Base-by-base conservation (phyloP, 2,888 invertebrate species). In the Zelleria hepariella region DNA sequence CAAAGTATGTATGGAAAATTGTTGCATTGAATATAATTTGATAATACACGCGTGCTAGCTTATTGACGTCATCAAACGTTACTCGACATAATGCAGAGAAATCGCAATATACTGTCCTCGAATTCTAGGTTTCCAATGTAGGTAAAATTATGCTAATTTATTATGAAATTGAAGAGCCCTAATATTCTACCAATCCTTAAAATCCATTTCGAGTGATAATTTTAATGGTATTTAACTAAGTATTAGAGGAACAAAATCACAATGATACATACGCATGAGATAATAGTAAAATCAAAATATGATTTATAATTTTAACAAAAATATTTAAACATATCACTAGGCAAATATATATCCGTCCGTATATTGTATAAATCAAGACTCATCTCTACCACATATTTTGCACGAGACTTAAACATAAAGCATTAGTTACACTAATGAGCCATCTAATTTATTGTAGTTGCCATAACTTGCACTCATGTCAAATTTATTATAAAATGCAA, bases 211-310 rank as follows among this genome's bases (percentile, higher is more conserved):
- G 66, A 66, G 68, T 67, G 65, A 68, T 64, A 62, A 66, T 70
- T 72, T 73, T 69, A 72, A 47, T 23, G 57, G 57, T 57, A 57
- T 21, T 25, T 5, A 57, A 77, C 74, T 62, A 62, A 48, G 59
- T 57, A 69, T 71, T 72, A 75, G 70, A 86, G 82, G 85, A 85
- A 87, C 84, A 75, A 78, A 78, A 81, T 82, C 77, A 83, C 81
- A 79, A 71, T 66, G 68, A 75, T 70, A 72, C n/a, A n/a, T 72
- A 58, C 18, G 23, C 15, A 58, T 42, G 27, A 58, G 49, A 60
- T 54, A 57, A 57, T 27, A 55, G 56, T 60, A 55, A 60, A 60
- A 58, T 58, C 49, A 49, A 48, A 59, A 59, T 59, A 52, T 59
- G 55, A 57, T 57, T 59, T 52, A 52, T 48, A 57, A 58, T 23